phyloP scores from a whole-genome alignment of 2,113 vertebrate species.

The Scopus umbretta region DNA sequence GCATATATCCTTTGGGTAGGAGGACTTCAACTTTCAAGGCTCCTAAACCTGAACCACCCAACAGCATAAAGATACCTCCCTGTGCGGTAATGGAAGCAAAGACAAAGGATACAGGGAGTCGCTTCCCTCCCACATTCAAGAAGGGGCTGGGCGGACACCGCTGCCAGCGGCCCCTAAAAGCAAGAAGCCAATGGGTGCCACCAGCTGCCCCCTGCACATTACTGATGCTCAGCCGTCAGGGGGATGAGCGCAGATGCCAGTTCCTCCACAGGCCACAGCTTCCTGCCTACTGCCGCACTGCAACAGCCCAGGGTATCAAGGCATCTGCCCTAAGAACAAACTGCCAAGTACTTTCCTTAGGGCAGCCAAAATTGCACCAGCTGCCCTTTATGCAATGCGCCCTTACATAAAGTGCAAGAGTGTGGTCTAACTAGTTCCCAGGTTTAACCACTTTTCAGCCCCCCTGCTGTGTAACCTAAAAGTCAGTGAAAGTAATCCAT shows the following conservation, averaged over 20 bases:
- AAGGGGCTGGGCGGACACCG: accelerated
- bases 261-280: not conserved
- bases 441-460: not conserved
- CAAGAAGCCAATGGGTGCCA: not conserved
- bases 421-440: not conserved
- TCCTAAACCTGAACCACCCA: not conserved
- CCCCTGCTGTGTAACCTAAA: not conserved
- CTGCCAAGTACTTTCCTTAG: not conserved
- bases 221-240: not conserved
- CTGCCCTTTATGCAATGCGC: not conserved
- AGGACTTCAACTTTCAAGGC: not conserved
- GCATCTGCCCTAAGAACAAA: not conserved
- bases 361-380: not conserved
- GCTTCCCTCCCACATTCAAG: not conserved
- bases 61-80: not conserved
- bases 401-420: not conserved
- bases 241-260: accelerated
- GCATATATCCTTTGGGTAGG: not conserved
- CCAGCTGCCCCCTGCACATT: not conserved
- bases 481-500: not conserved
- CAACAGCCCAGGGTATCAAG: not conserved
- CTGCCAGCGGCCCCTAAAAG: not conserved
- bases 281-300: not conserved
- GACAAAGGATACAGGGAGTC: not conserved
- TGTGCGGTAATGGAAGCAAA: not conserved